Evolutionary conservation across 1,140 invertebrate species (phyloP).

Genomic region (Pseudomyrmex pallidus): DNA sequence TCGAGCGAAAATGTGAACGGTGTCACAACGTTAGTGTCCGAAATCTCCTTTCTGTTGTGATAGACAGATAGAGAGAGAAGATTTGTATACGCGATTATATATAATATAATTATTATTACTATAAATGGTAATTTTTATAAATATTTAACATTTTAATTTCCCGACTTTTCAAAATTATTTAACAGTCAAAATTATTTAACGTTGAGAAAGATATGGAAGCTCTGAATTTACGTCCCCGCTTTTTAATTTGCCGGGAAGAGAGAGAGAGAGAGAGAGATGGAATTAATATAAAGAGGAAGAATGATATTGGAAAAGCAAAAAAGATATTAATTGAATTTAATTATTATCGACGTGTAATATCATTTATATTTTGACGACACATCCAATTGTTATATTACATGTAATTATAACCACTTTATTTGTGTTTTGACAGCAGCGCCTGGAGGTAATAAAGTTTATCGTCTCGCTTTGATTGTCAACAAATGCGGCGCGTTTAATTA

Average conservation of each 20-base stretch:
- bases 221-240: neutral
- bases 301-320: conserved; percentile 20
- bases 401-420: conserved; percentile 56
- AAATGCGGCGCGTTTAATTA: conserved; percentile 31
- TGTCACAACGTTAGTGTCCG: neutral
- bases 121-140: neutral
- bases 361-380: conserved; percentile 12
- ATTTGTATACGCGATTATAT: neutral
- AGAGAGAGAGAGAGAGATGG: neutral
- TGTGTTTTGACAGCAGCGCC: conserved; percentile 39
- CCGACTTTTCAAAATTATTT: no score
- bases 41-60: neutral
- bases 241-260: neutral
- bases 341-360: conserved; percentile 26
- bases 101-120: no score
- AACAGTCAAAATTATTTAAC: no score
- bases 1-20: neutral
- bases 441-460: conserved; percentile 26
- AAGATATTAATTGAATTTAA: conserved; percentile 45
- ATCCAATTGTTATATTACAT: conserved; percentile 25
- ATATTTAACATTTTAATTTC: no score
- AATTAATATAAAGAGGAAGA: conserved; percentile 21
- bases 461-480: conserved; percentile 45
- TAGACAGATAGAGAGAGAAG: neutral
- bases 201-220: no score